A percentile compares a stretch with the other conserved stretches of the same genome.
These are phyloP conservation scores for Bos javanicus DNA, from an alignment of 2,113 vertebrate species.

Conservation along the genomic window DNA sequence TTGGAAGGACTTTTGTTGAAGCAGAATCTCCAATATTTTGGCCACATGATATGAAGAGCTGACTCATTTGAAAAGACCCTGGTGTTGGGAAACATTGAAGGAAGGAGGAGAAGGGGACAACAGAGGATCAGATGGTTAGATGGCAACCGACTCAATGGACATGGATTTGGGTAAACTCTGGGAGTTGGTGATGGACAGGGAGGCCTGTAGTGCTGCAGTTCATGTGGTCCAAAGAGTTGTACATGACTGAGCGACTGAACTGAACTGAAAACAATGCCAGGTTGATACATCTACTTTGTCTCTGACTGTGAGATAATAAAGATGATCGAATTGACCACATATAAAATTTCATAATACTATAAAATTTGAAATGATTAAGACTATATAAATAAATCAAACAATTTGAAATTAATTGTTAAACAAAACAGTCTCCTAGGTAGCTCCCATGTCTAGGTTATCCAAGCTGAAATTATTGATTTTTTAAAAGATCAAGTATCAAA, in stretches of 20 bases:
- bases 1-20: too few relatives aligned
- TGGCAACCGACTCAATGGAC: too few relatives aligned
- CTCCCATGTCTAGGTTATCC: background rate
- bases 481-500: background rate
- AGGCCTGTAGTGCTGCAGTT: rapidly evolving
- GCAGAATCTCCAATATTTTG: too few relatives aligned
- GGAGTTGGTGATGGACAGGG: too few relatives aligned
- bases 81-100: rapidly evolving
- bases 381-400: background rate
- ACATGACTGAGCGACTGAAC: too few relatives aligned
- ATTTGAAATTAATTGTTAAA: background rate
- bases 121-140: too few relatives aligned
- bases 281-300: background rate
- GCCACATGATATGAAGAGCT: rapidly evolving
- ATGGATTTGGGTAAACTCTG: too few relatives aligned
- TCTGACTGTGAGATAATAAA: background rate
- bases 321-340: background rate
- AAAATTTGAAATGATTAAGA: background rate
- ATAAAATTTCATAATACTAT: background rate
- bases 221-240: too few relatives aligned
- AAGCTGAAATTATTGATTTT: background rate
- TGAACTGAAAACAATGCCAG: background rate
- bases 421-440: background rate
- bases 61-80: too few relatives aligned
- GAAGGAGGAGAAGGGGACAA: too few relatives aligned